A percentile compares a stretch with the other conserved stretches of the same genome.
Conservation (phyloP, 2,888 invertebrate species). For the Sabellastarte sp. region DNA sequence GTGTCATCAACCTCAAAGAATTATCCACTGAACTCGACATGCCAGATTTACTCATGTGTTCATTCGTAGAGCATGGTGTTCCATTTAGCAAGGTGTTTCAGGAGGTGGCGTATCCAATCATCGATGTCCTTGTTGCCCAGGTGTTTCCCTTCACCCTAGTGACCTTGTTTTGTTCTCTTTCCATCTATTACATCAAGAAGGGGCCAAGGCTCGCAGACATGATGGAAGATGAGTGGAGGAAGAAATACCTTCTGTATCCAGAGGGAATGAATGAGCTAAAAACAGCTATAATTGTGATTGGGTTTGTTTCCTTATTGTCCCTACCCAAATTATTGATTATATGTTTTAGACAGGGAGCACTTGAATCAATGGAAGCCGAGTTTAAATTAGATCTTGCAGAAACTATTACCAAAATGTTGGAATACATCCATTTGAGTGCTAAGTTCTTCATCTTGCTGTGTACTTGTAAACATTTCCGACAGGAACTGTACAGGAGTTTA, state of each 20-base stretch:
- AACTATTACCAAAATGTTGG: too few species aligned
- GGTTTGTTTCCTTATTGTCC: too few species aligned
- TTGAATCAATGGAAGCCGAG: too few species aligned
- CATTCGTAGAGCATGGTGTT: neutral
- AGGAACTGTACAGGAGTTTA: too few species aligned
- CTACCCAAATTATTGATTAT: too few species aligned
- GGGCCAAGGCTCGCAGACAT: neutral
- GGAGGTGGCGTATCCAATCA: constrained; percentile 39
- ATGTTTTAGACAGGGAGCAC: too few species aligned
- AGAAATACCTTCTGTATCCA: constrained; percentile 17
- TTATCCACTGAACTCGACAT: constrained; percentile 8
- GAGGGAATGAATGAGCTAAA: constrained; percentile 19
- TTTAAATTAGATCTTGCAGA: too few species aligned
- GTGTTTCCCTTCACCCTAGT: constrained; percentile 37
- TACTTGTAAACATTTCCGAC: too few species aligned
- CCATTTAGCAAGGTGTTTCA: too few species aligned
- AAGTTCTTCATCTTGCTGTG: too few species aligned
- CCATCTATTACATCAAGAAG: neutral
- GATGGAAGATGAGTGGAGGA: constrained; percentile 12
- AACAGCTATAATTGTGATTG: constrained; percentile 17
- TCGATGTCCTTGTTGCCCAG: constrained; percentile 39
- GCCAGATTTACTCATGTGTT: too few species aligned
- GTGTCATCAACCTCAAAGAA: constrained; percentile 40
- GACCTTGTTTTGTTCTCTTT: constrained; percentile 16
- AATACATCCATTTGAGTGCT: too few species aligned